Base-by-base conservation (phyloP, 2,113 vertebrate species). In the Solea senegalensis region DNA sequence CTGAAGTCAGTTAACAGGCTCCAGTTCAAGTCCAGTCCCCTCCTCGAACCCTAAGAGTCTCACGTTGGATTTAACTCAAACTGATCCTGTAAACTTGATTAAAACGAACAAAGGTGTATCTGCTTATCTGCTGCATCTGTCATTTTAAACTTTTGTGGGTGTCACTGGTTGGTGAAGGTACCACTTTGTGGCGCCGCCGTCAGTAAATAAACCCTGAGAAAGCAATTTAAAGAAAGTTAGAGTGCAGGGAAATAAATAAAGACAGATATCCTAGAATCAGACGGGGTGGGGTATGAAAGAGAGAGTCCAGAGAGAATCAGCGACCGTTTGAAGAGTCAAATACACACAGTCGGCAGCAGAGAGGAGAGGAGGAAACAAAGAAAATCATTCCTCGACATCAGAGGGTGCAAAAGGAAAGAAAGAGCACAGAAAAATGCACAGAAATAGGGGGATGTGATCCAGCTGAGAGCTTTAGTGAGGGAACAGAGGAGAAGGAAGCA, bases 311-410 rank as follows among this genome's bases (percentile, higher is more conserved):
- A 68, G 65, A 87, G 64, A 84, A 78, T 57, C 56, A 55, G 69
- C 68, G 72, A 69, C 64, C 40, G 76, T 69, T 68, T 85, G 79
- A 88, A 72, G 72, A 86, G 78, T 82, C 64, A 89, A 78, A 86
- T 75, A 86, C 68, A 79, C 68, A 65, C 75, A 80, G 77, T 72
- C 73, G 56, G 69, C 57, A 64, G 65, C 76, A 81, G 86, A 69
- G 82, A 63, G 86, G 72, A 84, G 69, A 61, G 75, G 78, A 81
- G 80, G 74, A 84, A 87, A 82, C 70, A 82, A 76, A 84, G 78
- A 70, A 51, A 68, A 79, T 76, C 21, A 14, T 79, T 72, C 50
- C 71, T 73, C 78, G 52, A 65, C 64, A 80, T 66, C 76, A 53
- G 61, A 66, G 72, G 59, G 58, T 61, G 69, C 26, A 72, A 63